These are phyloP conservation scores for Dolichotis patagonum DNA, from an alignment of 2,113 vertebrate species.

Conservation along the genomic window DNA sequence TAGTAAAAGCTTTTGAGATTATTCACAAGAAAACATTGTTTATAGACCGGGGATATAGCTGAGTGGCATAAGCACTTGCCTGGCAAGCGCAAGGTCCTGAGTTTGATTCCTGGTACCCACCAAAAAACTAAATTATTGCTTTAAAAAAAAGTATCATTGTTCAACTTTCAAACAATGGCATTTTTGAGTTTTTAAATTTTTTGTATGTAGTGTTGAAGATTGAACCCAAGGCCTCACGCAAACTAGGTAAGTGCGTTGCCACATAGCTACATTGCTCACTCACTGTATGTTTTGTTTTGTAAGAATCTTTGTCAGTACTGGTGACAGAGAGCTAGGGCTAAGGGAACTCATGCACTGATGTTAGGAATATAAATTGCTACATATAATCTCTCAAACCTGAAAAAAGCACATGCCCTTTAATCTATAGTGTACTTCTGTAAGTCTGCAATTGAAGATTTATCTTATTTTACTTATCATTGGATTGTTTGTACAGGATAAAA, in stretches of 20 bases:
- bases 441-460: neutral
- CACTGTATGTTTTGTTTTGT: neutral
- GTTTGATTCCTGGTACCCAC: too few relatives aligned
- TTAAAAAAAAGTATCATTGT: neutral
- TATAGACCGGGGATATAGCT: too few relatives aligned
- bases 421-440: neutral
- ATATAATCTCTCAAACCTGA: neutral
- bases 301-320: neutral
- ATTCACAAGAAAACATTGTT: neutral
- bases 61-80: too few relatives aligned
- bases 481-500: neutral
- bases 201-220: neutral
- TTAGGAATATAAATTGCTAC: neutral
- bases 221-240: neutral
- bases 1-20: neutral
- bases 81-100: too few relatives aligned
- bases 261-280: neutral
- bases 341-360: neutral
- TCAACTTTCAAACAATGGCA: neutral
- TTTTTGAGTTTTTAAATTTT: neutral
- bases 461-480: neutral
- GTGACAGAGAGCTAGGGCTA: neutral
- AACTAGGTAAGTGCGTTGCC: neutral
- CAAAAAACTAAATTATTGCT: neutral
- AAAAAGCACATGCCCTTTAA: neutral